Conservation (phyloP, 2,888 invertebrate species). For the Coelogynopora nodosa region DNA sequence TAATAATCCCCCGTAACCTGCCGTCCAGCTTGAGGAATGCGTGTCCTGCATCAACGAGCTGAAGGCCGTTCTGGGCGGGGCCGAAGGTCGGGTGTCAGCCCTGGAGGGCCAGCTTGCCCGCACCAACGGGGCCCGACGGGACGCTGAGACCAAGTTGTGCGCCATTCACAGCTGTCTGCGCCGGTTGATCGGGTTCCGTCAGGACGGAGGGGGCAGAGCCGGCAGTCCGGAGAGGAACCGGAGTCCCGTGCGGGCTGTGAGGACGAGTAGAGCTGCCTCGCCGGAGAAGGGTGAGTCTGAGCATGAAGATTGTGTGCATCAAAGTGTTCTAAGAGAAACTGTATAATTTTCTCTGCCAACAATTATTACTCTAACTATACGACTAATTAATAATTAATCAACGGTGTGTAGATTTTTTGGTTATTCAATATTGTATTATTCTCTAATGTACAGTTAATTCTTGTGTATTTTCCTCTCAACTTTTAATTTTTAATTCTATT, state of each 20-base stretch:
- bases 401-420: too few relatives aligned
- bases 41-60: slow-evolving; percentile 63
- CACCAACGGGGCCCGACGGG: slow-evolving; percentile 69
- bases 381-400: too few relatives aligned
- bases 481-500: too few relatives aligned
- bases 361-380: too few relatives aligned
- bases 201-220: slow-evolving; percentile 55
- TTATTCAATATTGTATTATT: too few relatives aligned
- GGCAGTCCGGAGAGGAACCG: slow-evolving; percentile 51
- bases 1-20: too few relatives aligned
- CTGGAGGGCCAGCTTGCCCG: slow-evolving; percentile 75
- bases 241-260: slow-evolving; percentile 47
- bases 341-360: too few relatives aligned
- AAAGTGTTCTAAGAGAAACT: too few relatives aligned
- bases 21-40: not conserved
- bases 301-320: too few relatives aligned
- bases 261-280: slow-evolving; percentile 48
- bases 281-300: slow-evolving; percentile 38
- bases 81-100: slow-evolving; percentile 79
- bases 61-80: slow-evolving; percentile 56
- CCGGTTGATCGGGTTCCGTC: slow-evolving; percentile 80
- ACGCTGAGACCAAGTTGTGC: slow-evolving; percentile 78
- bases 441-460: too few relatives aligned
- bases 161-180: slow-evolving; percentile 79
- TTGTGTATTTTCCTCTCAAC: too few relatives aligned